These are phyloP conservation scores for Edolisoma coerulescens DNA, from an alignment of 2,113 vertebrate species.

Conservation along the genomic window DNA sequence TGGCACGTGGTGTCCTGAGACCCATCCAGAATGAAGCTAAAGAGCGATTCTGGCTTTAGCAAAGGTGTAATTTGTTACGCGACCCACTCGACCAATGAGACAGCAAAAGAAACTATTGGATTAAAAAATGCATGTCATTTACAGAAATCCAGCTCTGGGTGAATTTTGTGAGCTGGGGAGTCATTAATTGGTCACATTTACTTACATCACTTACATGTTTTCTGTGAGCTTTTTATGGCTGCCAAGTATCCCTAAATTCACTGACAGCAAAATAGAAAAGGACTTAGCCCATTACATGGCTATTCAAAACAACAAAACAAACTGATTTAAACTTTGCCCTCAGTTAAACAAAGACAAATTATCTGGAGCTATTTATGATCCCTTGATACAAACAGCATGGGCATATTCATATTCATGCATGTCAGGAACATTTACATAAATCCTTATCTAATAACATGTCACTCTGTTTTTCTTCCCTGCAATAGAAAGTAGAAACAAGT, in stretches of 20 bases:
- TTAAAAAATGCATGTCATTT: neutral
- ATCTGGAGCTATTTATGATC: constrained; percentile 17
- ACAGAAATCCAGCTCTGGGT: constrained; percentile 2
- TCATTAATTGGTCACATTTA: constrained; percentile 37
- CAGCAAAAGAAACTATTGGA: neutral
- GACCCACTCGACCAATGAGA: neutral
- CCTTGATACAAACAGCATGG: constrained; percentile 1
- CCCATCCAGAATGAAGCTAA: constrained; percentile 10
- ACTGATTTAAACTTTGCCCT: constrained; percentile 47
- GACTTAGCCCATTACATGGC: constrained; percentile 51
- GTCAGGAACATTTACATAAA: constrained; percentile 47
- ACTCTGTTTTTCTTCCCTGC: neutral
- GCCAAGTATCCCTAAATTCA: constrained; percentile 35
- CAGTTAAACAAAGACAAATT: constrained; percentile 34
- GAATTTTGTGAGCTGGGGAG: neutral
- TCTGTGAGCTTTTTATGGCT: constrained; percentile 23
- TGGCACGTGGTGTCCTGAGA: constrained; percentile 1
- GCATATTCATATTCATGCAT: constrained; percentile 51
- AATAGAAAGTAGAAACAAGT: constrained; percentile 5
- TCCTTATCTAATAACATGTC: constrained; percentile 1
- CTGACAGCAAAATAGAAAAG: constrained; percentile 8
- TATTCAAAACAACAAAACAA: constrained; percentile 14
- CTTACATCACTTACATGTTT: constrained; percentile 14
- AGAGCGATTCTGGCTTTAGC: neutral
- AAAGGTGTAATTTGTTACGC: neutral